Base-by-base conservation (phyloP, 2,888 invertebrate genomes). In the Ischnus inquisitorius region DNA sequence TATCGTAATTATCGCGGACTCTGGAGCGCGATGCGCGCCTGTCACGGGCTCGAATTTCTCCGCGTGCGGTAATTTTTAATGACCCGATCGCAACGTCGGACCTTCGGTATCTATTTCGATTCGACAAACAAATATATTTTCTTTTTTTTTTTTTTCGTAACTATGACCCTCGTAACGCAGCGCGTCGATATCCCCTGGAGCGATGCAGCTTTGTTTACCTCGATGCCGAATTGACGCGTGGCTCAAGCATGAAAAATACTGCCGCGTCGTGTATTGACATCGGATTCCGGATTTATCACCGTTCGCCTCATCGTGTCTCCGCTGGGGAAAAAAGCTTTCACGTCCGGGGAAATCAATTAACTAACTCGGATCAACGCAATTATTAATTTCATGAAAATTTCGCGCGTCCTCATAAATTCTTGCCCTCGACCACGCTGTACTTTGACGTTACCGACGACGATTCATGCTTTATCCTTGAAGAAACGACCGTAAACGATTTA, bases 1-100 rank as follows among this genome's bases (percentile, higher is more conserved):
- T 76, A 74, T 74, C 68, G 76, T 74, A 84, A 84, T 84, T 78
- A 57, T 83, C 83, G 69, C 60, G 62, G 41, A 77, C 41, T 79
- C 41, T 62, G 67, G 28, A 8, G 51, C 78, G 57, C 54, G 4
- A 41, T 39, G 34, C 34, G 34, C 8, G 34, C n/a, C 43, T 6
- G 8, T 57, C 16, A 39, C 34, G 16, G 22, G n/a, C 25, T 28
- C 5, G 12, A 34, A 6, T 62, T 75, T 64, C 19, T 46, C 51
- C 51, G 62, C 64, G 46, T 19, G 62, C 75, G 14, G 28, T 57
- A 19, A 57, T 57, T 12, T 14, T 25, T 22, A 25, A 25, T 25
- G 6, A 25, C 4, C 0, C 14, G n/a, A 19, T 22, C 28, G 10
- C 14, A 14, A 14, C 4, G 5, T 28, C 57, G 57, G 28, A 28